A percentile compares a stretch with the other conserved stretches of the same genome.
Conservation (phyloP, 2,888 invertebrate genomes). For the Apomyelois bistriatella region DNA sequence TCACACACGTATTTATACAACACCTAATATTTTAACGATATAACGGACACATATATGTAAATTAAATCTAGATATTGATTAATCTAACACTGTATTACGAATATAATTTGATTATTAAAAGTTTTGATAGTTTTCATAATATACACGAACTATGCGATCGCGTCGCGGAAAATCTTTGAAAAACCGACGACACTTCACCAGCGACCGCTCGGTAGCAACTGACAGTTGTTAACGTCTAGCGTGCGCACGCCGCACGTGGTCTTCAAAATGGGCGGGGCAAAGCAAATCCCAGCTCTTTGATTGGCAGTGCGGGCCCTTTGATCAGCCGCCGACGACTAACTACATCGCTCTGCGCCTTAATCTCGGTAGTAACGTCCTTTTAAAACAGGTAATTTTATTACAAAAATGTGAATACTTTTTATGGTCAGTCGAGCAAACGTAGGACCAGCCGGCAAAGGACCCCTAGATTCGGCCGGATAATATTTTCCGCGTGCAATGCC, state of each 20-base stretch:
- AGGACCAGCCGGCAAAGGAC: constrained; percentile 42
- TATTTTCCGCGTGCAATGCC: constrained; percentile 50
- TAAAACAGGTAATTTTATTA: constrained; percentile 79
- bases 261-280: constrained; percentile 54
- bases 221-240: constrained; percentile 45
- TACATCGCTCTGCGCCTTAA: constrained; percentile 76
- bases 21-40: constrained; percentile 22
- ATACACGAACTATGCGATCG: constrained; percentile 37
- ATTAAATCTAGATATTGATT: neutral
- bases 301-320: constrained; percentile 65
- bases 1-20: constrained; percentile 21
- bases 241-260: constrained; percentile 78
- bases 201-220: constrained; percentile 49
- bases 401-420: constrained; percentile 72
- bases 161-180: constrained; percentile 29
- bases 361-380: constrained; percentile 78
- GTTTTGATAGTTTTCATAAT: constrained; percentile 29
- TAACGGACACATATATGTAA: constrained; percentile 9
- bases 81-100: constrained; percentile 9
- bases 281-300: constrained; percentile 35
- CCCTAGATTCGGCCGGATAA: constrained; percentile 34
- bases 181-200: constrained; percentile 25
- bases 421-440: constrained; percentile 63
- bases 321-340: constrained; percentile 75
- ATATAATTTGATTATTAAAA: constrained; percentile 17